These are phyloP conservation scores for Scaptomyza caliginosa DNA, from an alignment of 2,888 invertebrate species.

Conservation along the genomic window DNA sequence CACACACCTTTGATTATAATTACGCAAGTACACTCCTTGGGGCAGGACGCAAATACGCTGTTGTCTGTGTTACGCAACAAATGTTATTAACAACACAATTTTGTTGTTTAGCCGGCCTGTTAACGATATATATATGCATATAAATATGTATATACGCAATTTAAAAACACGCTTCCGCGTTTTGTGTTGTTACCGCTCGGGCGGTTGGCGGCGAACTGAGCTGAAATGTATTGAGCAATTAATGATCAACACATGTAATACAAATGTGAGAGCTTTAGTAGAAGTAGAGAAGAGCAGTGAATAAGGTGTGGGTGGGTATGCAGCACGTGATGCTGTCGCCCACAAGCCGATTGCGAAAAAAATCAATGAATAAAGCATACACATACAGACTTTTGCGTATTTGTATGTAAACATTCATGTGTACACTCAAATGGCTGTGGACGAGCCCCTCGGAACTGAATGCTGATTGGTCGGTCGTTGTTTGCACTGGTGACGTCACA, in stretches of 20 bases:
- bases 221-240: slow-evolving; percentile 20
- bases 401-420: not conserved
- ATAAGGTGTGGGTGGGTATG: slow-evolving; percentile 13
- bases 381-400: not conserved
- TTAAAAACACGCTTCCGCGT: slow-evolving; percentile 26
- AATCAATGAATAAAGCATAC: slow-evolving; percentile 29
- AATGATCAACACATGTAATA: slow-evolving; percentile 32
- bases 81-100: slow-evolving; percentile 39
- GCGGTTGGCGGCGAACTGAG: slow-evolving; percentile 53
- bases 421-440: slow-evolving; percentile 15
- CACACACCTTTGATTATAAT: slow-evolving; percentile 7
- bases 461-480: slow-evolving; percentile 50
- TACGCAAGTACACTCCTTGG: slow-evolving; percentile 20
- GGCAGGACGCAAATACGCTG: slow-evolving; percentile 25
- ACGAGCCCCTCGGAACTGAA: slow-evolving; percentile 62
- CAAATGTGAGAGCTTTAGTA: slow-evolving; percentile 14
- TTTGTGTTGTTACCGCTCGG: slow-evolving; percentile 24
- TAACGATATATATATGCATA: slow-evolving; percentile 3
- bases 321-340: slow-evolving; percentile 43
- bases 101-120: slow-evolving; percentile 14
- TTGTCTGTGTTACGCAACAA: slow-evolving; percentile 49
- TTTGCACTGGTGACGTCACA: slow-evolving; percentile 52
- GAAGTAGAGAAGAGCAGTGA: slow-evolving; percentile 8
- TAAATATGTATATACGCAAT: not conserved
- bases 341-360: slow-evolving; percentile 13